Evolutionary conservation across 2,888 invertebrate species (phyloP).

Genomic region (Lasioglossum calceatum): DNA sequence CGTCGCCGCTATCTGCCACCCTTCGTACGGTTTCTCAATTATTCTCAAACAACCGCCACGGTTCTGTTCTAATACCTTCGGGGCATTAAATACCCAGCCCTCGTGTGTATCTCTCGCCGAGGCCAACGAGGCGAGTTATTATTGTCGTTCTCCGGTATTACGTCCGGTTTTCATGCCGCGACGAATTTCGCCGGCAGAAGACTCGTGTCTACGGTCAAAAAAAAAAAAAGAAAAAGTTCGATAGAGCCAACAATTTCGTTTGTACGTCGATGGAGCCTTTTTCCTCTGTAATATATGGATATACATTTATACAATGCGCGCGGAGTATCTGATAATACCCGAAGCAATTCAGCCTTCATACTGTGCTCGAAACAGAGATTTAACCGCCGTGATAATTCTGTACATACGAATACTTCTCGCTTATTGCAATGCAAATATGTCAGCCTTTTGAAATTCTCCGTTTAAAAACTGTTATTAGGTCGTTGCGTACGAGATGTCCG

Average conservation of each 20-base stretch:
- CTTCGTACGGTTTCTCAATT: slow-evolving; percentile 74
- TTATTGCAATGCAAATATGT: not conserved
- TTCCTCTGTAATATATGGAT: not conserved
- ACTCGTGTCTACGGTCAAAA: not conserved
- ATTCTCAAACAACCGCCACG: slow-evolving; percentile 77
- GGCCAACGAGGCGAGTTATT: slow-evolving; percentile 68
- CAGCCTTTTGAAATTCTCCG: not conserved
- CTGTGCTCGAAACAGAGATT: not conserved
- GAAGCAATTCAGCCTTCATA: not conserved
- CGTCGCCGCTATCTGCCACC: slow-evolving; percentile 49
- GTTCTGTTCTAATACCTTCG: slow-evolving; percentile 74
- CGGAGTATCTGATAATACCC: not conserved
- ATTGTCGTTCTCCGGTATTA: slow-evolving; percentile 64
- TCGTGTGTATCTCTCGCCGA: slow-evolving; percentile 31
- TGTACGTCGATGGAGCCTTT: not conserved
- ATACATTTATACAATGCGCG: not conserved
- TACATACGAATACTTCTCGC: not conserved
- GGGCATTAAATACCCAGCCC: slow-evolving; percentile 59
- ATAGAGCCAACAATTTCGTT: not conserved
- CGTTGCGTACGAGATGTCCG: too few relatives aligned
- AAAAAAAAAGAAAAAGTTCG: not conserved
- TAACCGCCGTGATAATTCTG: not conserved
- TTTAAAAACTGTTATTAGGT: not conserved
- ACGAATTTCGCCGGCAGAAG: slow-evolving; percentile 27
- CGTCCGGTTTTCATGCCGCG: slow-evolving; percentile 53